Conservation (phyloP, 2,888 invertebrate species). For the Synanthedon myopaeformis region DNA sequence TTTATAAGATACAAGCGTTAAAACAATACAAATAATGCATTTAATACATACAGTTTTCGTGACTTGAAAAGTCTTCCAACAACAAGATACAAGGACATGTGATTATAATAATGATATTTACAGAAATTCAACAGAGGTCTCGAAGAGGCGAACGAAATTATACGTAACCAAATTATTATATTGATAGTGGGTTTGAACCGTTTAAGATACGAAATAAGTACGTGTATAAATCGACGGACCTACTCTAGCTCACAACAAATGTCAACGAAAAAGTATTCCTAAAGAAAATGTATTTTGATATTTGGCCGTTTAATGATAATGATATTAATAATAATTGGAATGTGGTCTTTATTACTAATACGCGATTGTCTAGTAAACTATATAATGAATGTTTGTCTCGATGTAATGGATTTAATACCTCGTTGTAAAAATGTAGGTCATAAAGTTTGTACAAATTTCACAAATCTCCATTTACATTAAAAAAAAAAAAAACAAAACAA, state of each 20-base stretch:
- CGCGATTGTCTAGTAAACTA: constrained; percentile 18
- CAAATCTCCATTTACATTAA: background rate
- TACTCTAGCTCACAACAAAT: constrained; percentile 7
- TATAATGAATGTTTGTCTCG: constrained; percentile 22
- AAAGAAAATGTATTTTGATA: constrained; percentile 31
- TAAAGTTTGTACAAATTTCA: constrained; percentile 26
- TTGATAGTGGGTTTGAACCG: no score
- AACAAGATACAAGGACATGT: constrained; percentile 4
- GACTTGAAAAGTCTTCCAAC: constrained; percentile 1
- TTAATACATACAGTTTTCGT: no score
- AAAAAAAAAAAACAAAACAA: background rate
- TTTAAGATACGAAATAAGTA: no score
- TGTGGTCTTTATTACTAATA: constrained; percentile 31
- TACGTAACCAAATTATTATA: no score
- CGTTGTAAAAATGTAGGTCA: constrained; percentile 33
- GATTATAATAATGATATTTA: no score
- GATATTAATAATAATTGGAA: constrained; percentile 36
- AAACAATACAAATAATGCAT: constrained; percentile 3
- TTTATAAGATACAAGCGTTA: constrained; percentile 2
- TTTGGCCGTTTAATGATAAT: constrained; percentile 43
- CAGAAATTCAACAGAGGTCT: no score
- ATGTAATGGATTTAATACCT: constrained; percentile 41
- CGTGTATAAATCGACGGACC: background rate
- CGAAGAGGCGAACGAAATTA: no score
- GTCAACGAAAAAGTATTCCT: constrained; percentile 34